phyloP scores from a whole-genome alignment of 2,797 vertebrate species.

The Anas flavirostris region DNA sequence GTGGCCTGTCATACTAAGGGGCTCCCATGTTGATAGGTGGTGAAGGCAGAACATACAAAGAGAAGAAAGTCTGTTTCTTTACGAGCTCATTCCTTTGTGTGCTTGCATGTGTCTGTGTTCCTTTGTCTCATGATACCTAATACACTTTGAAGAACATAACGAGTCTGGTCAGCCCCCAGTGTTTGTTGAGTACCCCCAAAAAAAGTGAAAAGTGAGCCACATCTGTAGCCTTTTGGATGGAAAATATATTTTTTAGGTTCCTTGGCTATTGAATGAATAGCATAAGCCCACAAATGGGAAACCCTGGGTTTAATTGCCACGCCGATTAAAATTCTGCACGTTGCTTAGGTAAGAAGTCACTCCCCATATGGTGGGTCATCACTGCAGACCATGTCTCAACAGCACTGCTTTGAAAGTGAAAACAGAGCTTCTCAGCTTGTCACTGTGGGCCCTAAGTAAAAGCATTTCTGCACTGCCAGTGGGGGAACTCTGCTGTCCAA shows the following conservation, averaged over 20 bases:
- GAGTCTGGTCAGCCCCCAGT: not conserved
- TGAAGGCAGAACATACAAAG: not conserved
- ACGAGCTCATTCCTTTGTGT: not conserved
- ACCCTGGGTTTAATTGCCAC: not conserved
- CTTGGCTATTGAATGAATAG: not conserved
- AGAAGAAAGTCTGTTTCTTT: not conserved
- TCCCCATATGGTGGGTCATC: not conserved
- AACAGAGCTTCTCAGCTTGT: not conserved
- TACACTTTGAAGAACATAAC: not conserved
- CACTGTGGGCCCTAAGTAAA: not conserved
- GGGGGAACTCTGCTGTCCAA: not conserved
- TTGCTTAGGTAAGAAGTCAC: constrained; percentile 13
- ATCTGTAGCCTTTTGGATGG: not conserved
- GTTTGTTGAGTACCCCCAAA: not conserved
- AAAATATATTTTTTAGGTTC: not conserved
- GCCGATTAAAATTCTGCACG: not conserved
- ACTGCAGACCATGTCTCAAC: constrained; percentile 2
- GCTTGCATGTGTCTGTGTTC: not conserved
- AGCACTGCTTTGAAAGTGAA: not conserved
- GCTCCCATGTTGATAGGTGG: not conserved
- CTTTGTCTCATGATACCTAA: not conserved
- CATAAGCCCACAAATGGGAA: not conserved
- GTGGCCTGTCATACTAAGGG: not conserved
- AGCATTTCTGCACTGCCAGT: not conserved
- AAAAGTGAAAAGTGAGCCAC: not conserved